Evolutionary conservation across 2,888 invertebrate genomes (phyloP).

Genomic region (Hydroisotoma schaefferi): DNA sequence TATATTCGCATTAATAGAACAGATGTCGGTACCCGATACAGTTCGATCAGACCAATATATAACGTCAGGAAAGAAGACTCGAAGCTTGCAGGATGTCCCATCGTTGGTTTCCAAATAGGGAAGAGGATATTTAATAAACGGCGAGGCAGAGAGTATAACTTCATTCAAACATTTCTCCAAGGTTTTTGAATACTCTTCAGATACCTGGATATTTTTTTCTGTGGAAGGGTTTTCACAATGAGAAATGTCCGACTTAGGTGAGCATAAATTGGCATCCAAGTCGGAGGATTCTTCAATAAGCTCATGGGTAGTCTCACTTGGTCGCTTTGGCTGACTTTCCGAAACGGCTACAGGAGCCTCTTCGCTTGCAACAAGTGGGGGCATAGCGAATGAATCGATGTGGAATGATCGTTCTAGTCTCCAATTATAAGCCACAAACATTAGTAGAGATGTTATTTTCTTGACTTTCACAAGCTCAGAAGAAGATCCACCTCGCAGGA

Average conservation of each 20-base stretch:
- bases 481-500: constrained; percentile 71
- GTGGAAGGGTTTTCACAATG: too few relatives aligned
- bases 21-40: constrained; percentile 20
- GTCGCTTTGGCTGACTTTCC: too few relatives aligned
- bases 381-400: constrained; percentile 78
- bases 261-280: constrained; percentile 11
- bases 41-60: constrained; percentile 63
- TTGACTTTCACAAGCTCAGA: constrained; percentile 78
- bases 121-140: constrained; percentile 75
- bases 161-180: constrained; percentile 60
- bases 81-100: constrained; percentile 70
- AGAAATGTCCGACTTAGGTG: too few relatives aligned
- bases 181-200: not conserved
- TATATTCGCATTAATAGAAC: not conserved
- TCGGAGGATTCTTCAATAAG: constrained; percentile 11
- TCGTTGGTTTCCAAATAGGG: constrained; percentile 84
- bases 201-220: too few relatives aligned
- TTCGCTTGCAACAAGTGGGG: constrained; percentile 54
- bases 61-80: constrained; percentile 68
- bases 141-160: constrained; percentile 76
- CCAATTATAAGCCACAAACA: constrained; percentile 86
- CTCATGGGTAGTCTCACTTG: not conserved
- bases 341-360: constrained; percentile 35
- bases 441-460: constrained; percentile 73
- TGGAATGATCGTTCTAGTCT: constrained; percentile 85